phyloP scores from a whole-genome alignment of 2,888 invertebrate species.

The Drosophila formosana region DNA sequence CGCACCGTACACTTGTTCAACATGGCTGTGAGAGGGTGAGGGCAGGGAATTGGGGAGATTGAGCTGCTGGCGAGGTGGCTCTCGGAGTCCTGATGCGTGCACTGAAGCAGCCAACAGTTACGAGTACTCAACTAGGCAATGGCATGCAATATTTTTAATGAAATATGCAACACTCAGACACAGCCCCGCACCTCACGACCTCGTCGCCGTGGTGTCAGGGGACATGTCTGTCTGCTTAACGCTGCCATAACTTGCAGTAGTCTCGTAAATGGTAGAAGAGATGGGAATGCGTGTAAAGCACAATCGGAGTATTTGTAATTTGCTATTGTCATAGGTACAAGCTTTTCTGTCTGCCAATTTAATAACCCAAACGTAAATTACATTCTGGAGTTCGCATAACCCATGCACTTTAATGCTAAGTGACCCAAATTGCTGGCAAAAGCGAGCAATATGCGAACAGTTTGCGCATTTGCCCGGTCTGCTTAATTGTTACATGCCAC shows the following conservation, averaged over 20 bases:
- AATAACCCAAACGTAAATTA: constrained; percentile 55
- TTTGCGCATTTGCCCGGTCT: constrained; percentile 12
- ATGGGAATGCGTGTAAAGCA: constrained; percentile 33
- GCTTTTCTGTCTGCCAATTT: constrained; percentile 65
- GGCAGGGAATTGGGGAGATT: constrained; percentile 18
- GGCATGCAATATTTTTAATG: constrained; percentile 75
- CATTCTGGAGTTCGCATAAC: constrained; percentile 39
- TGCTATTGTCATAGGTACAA: constrained; percentile 47
- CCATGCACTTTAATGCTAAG: constrained; percentile 50
- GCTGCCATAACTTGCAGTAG: constrained; percentile 28
- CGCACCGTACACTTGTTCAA: constrained; percentile 26
- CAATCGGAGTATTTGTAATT: constrained; percentile 51
- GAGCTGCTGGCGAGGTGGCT: constrained; percentile 2
- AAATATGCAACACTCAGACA: constrained; percentile 73
- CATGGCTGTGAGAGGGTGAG: constrained; percentile 15
- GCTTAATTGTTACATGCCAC: constrained; percentile 46
- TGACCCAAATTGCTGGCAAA: constrained; percentile 69
- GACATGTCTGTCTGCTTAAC: constrained; percentile 40
- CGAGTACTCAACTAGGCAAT: constrained; percentile 41
- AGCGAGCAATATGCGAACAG: constrained; percentile 24
- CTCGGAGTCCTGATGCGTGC: constrained; percentile 38
- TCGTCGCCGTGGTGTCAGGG: not conserved
- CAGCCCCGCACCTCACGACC: not conserved
- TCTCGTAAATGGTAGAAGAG: constrained; percentile 13
- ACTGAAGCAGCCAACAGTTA: constrained; percentile 33